Evolutionary conservation across 2,113 vertebrate species (phyloP).

Genomic region (Tapirus terrestris): DNA sequence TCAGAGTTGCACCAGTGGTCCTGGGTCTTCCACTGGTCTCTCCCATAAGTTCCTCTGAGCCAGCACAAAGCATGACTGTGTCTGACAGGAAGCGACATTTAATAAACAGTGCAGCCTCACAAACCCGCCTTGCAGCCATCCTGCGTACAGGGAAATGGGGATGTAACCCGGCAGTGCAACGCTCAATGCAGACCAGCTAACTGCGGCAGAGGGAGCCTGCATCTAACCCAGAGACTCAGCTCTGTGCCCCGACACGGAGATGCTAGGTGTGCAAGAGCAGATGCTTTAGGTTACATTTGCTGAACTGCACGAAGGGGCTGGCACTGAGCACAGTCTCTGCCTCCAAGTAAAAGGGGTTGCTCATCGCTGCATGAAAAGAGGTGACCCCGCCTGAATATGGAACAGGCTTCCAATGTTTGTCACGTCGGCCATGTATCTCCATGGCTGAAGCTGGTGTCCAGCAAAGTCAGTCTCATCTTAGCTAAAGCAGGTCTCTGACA

Average conservation of each 20-base stretch:
- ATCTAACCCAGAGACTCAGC: fast-evolving
- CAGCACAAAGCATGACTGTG: fast-evolving
- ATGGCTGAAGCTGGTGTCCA: not conserved
- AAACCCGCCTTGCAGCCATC: fast-evolving
- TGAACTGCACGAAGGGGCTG: not conserved
- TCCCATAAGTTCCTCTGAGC: too few species aligned
- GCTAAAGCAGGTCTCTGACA: not conserved
- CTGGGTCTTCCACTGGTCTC: not conserved
- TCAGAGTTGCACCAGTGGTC: too few species aligned
- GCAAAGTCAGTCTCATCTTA: not conserved
- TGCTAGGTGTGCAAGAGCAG: fast-evolving
- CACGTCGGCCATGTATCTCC: too few species aligned
- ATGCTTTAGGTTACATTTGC: not conserved
- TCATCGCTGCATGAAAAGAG: fast-evolving
- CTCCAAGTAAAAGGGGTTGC: fast-evolving
- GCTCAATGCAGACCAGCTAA: fast-evolving
- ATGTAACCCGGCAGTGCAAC: too few species aligned
- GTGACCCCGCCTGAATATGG: fast-evolving
- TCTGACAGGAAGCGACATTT: fast-evolving
- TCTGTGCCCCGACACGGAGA: not conserved
- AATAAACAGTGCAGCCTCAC: fast-evolving
- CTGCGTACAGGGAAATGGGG: fast-evolving
- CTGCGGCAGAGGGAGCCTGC: fast-evolving
- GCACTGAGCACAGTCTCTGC: not conserved
- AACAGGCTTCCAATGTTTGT: too few species aligned